A percentile compares a stretch with the other conserved stretches of the same genome.
These are phyloP conservation scores for Sesamia nonagrioides DNA, from an alignment of 1,140 invertebrate species.

Conservation along the genomic window DNA sequence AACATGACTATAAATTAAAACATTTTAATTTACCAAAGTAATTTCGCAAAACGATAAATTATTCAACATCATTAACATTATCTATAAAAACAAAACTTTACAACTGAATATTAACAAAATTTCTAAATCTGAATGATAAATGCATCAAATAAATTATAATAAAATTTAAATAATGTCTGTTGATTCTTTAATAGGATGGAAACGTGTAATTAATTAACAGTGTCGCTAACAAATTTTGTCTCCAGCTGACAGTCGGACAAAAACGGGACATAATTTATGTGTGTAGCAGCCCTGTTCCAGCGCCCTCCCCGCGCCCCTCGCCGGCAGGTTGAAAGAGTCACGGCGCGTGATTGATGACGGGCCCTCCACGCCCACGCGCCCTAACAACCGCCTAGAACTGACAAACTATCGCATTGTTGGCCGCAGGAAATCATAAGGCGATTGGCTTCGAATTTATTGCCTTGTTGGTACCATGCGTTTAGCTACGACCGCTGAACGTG, in stretches of 20 bases:
- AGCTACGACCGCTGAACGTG: constrained; percentile 46
- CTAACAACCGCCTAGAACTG: constrained; percentile 78
- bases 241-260: constrained; percentile 73
- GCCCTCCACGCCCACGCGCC: constrained; percentile 71
- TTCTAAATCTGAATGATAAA: constrained; percentile 42
- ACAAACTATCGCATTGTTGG: constrained; percentile 77
- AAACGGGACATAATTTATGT: constrained; percentile 81
- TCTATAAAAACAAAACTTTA: constrained; percentile 39
- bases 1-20: constrained; percentile 15
- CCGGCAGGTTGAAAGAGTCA: constrained; percentile 87
- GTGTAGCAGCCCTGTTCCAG: constrained; percentile 66
- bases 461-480: constrained; percentile 56
- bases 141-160: constrained; percentile 47
- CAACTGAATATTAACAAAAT: constrained; percentile 37
- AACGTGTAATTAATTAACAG: constrained; percentile 81
- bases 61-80: constrained; percentile 32
- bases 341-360: constrained; percentile 84
- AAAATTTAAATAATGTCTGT: constrained; percentile 50
- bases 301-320: constrained; percentile 54
- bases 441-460: constrained; percentile 71
- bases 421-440: constrained; percentile 74
- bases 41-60: constrained; percentile 27
- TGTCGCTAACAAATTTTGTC: constrained; percentile 82
- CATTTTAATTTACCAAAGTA: constrained; percentile 9
- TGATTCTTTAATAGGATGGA: constrained; percentile 56